Conservation (phyloP, 2,113 vertebrate species). For the Rhinoptilus africanus region DNA sequence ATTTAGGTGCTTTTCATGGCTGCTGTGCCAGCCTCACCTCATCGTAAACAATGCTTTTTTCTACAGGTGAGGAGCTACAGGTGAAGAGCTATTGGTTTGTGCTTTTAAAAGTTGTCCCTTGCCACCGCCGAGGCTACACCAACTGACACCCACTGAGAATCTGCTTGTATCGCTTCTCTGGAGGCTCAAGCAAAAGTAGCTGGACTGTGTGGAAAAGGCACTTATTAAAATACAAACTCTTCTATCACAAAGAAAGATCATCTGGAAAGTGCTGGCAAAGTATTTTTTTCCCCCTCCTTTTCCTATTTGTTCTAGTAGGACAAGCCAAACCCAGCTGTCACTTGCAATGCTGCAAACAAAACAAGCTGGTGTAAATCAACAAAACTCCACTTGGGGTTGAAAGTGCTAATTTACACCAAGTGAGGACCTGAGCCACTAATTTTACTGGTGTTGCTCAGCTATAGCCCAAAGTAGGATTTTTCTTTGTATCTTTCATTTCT, state of each 20-base stretch:
- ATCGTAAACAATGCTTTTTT: background rate
- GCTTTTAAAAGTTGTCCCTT: background rate
- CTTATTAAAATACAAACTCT: constrained; percentile 1
- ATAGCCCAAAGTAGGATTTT: background rate
- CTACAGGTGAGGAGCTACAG: background rate
- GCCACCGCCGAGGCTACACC: background rate
- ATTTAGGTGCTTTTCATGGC: background rate
- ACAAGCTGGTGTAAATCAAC: background rate
- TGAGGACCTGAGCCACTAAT: background rate
- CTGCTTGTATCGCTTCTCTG: background rate
- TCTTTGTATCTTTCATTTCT: background rate
- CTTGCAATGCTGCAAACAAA: constrained; percentile 8
- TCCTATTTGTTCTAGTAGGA: constrained; percentile 21
- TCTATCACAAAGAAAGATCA: constrained; percentile 1
- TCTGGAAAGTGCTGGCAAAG: constrained; percentile 13
- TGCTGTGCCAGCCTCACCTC: background rate
- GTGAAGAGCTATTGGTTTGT: background rate
- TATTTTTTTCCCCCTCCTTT: background rate
- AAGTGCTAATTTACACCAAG: background rate
- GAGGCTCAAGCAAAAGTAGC: background rate
- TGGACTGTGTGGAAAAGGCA: background rate
- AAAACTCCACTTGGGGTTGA: background rate
- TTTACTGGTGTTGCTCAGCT: background rate
- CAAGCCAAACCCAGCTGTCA: constrained; percentile 21
- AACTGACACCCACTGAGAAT: background rate